Conservation (phyloP, 1,140 invertebrate genomes). For the Brachionus koreanus region DNA sequence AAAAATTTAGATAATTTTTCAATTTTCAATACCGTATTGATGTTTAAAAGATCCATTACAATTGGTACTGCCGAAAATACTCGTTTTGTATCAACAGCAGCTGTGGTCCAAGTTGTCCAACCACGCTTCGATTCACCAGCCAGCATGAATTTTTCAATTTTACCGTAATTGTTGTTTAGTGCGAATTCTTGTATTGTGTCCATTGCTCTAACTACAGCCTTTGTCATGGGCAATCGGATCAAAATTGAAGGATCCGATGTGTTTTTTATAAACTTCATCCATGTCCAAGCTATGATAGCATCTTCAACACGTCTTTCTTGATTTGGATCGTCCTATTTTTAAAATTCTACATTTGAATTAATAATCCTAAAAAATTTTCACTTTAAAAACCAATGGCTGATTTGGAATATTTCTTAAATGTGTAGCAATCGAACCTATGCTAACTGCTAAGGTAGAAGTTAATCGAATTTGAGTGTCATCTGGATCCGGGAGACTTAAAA, state of each 20-base stretch:
- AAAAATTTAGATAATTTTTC: background rate
- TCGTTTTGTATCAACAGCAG: constrained; percentile 23
- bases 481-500: background rate
- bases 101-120: constrained; percentile 27
- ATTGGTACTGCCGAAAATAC: constrained; percentile 31
- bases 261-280: constrained; percentile 45
- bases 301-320: too few species aligned
- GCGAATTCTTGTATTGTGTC: constrained; percentile 48
- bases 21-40: constrained; percentile 48
- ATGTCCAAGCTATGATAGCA: constrained; percentile 52
- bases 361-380: too few species aligned
- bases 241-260: background rate
- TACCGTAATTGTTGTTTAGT: background rate
- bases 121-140: constrained; percentile 35
- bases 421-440: constrained; percentile 48
- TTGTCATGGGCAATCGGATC: background rate
- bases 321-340: too few species aligned
- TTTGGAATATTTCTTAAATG: constrained; percentile 51
- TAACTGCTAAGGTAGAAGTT: constrained; percentile 48
- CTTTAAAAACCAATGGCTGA: constrained; percentile 50
- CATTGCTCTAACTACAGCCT: constrained; percentile 50
- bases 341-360: too few species aligned
- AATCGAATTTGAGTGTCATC: constrained; percentile 46
- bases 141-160: constrained; percentile 31
- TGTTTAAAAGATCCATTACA: constrained; percentile 50